phyloP scores from a whole-genome alignment of 2,113 vertebrate genomes.

The Scomber scombrus region DNA sequence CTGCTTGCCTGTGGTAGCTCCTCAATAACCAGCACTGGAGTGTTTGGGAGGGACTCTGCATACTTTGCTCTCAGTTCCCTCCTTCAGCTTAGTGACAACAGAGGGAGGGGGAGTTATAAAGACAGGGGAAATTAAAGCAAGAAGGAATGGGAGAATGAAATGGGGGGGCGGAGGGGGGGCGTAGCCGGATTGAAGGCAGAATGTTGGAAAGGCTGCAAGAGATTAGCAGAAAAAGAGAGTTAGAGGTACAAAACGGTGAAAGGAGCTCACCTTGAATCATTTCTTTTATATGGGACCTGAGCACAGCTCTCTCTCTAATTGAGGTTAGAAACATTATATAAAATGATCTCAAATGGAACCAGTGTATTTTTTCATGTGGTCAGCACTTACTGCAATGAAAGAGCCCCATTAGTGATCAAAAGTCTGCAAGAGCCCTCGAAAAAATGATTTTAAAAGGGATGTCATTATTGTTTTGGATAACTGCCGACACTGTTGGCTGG shows the following conservation, averaged over 20 bases:
- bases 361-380: too few relatives aligned
- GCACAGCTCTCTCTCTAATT: background rate
- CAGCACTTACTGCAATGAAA: too few relatives aligned
- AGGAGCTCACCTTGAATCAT: constrained; percentile 4
- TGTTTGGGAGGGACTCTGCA: constrained; percentile 65
- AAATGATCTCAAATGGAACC: background rate
- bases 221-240: constrained; percentile 14
- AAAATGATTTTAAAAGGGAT: background rate
- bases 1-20: constrained; percentile 18
- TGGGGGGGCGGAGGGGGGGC: background rate
- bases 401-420: background rate
- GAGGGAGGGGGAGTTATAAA: constrained; percentile 27
- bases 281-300: background rate
- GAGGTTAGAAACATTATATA: background rate
- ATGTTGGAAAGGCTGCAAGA: constrained; percentile 2
- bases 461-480: too few relatives aligned
- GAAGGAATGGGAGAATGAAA: constrained; percentile 18
- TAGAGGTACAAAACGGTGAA: background rate
- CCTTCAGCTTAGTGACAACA: constrained; percentile 55
- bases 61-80: constrained; percentile 66
- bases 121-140: constrained; percentile 30
- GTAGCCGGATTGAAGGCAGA: background rate
- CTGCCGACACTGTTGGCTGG: too few relatives aligned
- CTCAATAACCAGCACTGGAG: constrained; percentile 45
- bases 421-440: background rate